phyloP scores from a whole-genome alignment of 1,140 invertebrate species.

The Megalopta genalis region DNA sequence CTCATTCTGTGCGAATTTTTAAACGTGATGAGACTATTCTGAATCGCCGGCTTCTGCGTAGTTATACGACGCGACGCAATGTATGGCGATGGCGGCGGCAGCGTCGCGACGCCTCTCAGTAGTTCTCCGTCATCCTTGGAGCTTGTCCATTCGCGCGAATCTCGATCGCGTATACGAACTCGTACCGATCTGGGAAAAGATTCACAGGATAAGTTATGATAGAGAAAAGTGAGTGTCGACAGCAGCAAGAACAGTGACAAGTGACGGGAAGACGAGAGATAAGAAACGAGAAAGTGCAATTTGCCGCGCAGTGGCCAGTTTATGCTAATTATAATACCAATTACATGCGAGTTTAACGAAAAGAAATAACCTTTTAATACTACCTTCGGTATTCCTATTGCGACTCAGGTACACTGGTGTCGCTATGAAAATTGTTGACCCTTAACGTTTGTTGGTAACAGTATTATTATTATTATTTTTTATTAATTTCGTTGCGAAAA shows the following conservation, averaged over 20 bases:
- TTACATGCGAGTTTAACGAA: neutral
- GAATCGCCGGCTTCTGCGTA: constrained; percentile 45
- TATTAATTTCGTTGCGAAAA: no score
- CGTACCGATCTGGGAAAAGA: constrained; percentile 36
- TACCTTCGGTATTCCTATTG: neutral
- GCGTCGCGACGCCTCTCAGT: constrained; percentile 77
- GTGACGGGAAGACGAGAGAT: neutral
- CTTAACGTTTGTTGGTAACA: no score
- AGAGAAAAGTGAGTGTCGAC: constrained; percentile 77
- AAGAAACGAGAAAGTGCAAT: neutral
- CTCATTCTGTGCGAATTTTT: neutral
- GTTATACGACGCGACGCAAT: constrained; percentile 46
- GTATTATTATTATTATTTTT: no score
- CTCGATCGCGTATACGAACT: constrained; percentile 27
- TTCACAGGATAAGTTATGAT: constrained; percentile 64
- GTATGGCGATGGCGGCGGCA: constrained; percentile 70
- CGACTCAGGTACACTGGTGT: no score
- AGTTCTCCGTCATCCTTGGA: constrained; percentile 69
- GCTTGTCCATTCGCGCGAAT: constrained; percentile 41
- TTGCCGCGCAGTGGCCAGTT: neutral
- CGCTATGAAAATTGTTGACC: no score
- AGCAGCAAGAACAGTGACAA: neutral
- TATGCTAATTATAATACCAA: neutral
- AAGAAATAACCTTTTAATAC: neutral
- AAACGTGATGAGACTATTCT: constrained; percentile 30